Evolutionary conservation across 2,113 vertebrate species (phyloP), one percentile per base, ranked within the genome.

Genomic region (Charina bottae): DNA sequence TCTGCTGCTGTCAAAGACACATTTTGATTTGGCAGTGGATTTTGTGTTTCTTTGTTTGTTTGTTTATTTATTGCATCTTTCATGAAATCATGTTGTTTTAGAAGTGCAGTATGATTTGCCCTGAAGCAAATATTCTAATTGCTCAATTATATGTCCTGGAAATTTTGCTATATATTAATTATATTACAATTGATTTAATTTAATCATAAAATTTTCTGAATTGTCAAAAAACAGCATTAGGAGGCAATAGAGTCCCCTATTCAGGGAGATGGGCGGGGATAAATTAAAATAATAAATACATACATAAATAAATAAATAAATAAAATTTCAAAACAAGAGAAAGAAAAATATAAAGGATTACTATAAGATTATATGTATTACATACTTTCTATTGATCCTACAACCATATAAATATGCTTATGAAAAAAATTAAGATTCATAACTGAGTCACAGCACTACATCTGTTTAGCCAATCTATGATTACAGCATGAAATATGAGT

Each of bases 361-460:
- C 58, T 84, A 49, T 84, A 42, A 42, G 55, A 49, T 84, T 90
- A 59, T 84, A 60, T 54, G 24, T 4, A 85, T 54, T 46, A 24
- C 4, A 49, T 49, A 46, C 9, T 84, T 83, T 68, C 49, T 85
- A 19, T 54, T 49, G 24, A 56, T 86, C 53, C 60, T 53, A 53
- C 26, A n/a, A n/a, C 17, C 6, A 3, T 5, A 42, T 17, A 56
- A 55, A 54, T 56, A 15, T 33, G 4, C 17, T 91, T 55, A 86
- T 64, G 33, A 56, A 87, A 91, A 87, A 13, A 72, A 49, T n/a
- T 60, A 24, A 84, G 78, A 49, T 84, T 60, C 89, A 85, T 84
- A 90, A 62, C 15, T 90, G 56, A 46, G 10, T 17, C 33, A 72
- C 42, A 28, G 33, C 46, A 91, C 11, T 54, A 87, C n/a, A 72